Percentiles rank a stretch among this genome's conserved stretches.
phyloP scores from a whole-genome alignment of 2,888 invertebrate species.

The Opisthograptis luteolata region DNA sequence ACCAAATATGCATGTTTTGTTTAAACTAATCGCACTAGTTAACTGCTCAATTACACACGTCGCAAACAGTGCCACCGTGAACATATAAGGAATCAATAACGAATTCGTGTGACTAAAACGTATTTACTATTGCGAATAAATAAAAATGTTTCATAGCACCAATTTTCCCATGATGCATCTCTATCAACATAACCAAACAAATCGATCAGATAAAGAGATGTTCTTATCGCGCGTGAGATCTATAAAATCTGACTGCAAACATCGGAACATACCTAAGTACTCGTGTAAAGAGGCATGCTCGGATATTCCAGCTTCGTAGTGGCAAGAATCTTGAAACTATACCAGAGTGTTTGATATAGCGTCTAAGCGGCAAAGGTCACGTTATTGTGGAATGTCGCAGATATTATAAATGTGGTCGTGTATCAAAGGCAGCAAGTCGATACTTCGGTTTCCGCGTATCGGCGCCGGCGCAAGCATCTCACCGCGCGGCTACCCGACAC shows the following conservation, averaged over 20 bases:
- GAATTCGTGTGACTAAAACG: constrained; percentile 2
- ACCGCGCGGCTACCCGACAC: constrained; percentile 41
- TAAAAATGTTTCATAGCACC: constrained; percentile 20
- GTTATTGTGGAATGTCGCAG: constrained; percentile 32
- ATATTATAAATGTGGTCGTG: constrained; percentile 28
- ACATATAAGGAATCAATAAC: constrained; percentile 5
- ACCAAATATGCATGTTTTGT: constrained; percentile 14
- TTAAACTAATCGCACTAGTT: constrained; percentile 23
- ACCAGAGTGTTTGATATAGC: constrained; percentile 1
- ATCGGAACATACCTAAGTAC: too few relatives aligned
- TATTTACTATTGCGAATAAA: constrained; percentile 11
- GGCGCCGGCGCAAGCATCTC: constrained; percentile 48
- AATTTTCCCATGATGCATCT: constrained; percentile 25
- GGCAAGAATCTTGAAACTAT: too few relatives aligned
- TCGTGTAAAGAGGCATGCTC: too few relatives aligned
- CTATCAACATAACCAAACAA: constrained; percentile 24
- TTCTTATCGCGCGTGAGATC: constrained; percentile 22
- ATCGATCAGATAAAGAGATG: constrained; percentile 19
- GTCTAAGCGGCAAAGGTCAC: constrained; percentile 24
- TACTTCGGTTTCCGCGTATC: constrained; percentile 60
- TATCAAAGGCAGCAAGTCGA: constrained; percentile 51
- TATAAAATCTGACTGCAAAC: constrained; percentile 10
- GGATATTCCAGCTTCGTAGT: too few relatives aligned
- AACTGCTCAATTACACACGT: constrained; percentile 23
- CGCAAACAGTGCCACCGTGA: constrained; percentile 5